A percentile compares a stretch with the other conserved stretches of the same genome.
Conservation (phyloP, 2,888 invertebrate genomes). For the Standfussiana lucernea region DNA sequence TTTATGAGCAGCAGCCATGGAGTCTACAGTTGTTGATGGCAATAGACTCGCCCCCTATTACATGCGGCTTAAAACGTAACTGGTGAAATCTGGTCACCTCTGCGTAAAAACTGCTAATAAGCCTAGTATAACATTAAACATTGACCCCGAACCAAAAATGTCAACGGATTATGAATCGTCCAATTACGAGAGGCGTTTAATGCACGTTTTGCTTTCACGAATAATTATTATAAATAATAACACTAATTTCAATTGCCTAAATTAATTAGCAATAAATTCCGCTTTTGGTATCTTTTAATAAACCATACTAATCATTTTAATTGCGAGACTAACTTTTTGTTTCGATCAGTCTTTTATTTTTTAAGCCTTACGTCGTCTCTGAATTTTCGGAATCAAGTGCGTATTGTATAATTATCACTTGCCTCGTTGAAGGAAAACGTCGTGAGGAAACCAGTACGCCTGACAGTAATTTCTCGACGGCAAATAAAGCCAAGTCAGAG, state of each 20-base stretch:
- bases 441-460: too few relatives aligned
- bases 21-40: neutral
- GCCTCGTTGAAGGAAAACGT: too few relatives aligned
- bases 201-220: conserved; percentile 16
- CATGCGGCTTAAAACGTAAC: neutral
- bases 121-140: neutral
- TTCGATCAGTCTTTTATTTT: neutral
- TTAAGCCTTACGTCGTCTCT: neutral
- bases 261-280: conserved; percentile 16
- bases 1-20: neutral
- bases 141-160: neutral
- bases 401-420: too few relatives aligned
- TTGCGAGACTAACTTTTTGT: neutral
- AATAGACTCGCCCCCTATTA: neutral
- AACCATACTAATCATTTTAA: neutral
- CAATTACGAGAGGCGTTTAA: conserved; percentile 19
- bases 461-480: too few relatives aligned
- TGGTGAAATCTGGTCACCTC: neutral
- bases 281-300: neutral
- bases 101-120: neutral
- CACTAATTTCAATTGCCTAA: conserved; percentile 6
- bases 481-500: too few relatives aligned
- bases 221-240: conserved; percentile 29
- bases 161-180: conserved; percentile 13
- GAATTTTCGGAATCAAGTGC: too few relatives aligned